A percentile compares a stretch with the other conserved stretches of the same genome.
Evolutionary conservation across 2,797 vertebrate species (phyloP).

Genomic region (Apodemus agrarius): DNA sequence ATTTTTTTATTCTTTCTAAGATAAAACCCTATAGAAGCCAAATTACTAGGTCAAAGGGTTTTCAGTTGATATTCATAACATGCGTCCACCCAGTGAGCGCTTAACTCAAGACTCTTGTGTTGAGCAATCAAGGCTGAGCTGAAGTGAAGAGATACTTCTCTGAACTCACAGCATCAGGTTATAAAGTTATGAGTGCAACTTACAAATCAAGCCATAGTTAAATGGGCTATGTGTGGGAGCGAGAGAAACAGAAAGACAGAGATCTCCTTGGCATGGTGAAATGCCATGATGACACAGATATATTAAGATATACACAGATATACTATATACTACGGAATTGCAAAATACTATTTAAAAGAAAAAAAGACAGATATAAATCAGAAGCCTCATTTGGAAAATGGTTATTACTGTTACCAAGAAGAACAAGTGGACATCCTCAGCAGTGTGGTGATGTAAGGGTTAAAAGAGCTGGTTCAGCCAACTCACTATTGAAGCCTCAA

Average conservation of each 20-base stretch:
- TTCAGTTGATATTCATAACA: not conserved
- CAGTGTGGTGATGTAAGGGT: not conserved
- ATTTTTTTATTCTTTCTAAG: not conserved
- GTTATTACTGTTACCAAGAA: not conserved
- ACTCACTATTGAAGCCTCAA: not conserved
- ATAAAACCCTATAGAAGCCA: not conserved
- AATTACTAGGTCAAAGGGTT: slow-evolving; percentile 28
- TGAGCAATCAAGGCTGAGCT: slow-evolving; percentile 15
- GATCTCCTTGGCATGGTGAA: too few species aligned
- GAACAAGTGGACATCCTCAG: not conserved
- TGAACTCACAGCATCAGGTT: not conserved
- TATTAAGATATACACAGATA: not conserved
- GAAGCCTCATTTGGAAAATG: not conserved
- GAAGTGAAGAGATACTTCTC: not conserved
- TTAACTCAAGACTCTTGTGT: not conserved
- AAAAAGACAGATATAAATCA: slow-evolving; percentile 22
- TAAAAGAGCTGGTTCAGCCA: not conserved
- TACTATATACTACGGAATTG: not conserved
- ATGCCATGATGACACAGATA: not conserved
- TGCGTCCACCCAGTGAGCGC: not conserved
- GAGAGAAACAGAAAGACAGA: not conserved
- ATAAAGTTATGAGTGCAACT: not conserved
- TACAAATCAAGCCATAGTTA: not conserved
- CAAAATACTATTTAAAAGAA: not conserved
- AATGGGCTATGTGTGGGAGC: not conserved